Conservation (phyloP, 2,888 invertebrate species). For the Allolobophora icterica region DNA sequence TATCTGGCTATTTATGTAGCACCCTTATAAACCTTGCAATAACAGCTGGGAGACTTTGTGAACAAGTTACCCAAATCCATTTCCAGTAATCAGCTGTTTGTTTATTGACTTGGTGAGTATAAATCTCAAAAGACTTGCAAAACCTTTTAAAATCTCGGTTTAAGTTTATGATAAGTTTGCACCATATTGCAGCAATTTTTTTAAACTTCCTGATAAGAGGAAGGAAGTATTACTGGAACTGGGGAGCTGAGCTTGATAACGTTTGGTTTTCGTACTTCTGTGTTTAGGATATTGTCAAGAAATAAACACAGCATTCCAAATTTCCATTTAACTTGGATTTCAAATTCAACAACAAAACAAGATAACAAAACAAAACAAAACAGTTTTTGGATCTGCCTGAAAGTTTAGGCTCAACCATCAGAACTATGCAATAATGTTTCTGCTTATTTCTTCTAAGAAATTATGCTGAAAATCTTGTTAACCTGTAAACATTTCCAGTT, state of each 20-base stretch:
- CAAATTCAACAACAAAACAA: neutral
- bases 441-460: neutral
- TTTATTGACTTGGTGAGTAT: neutral
- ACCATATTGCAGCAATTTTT: neutral
- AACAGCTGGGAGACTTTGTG: neutral
- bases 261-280: neutral
- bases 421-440: neutral
- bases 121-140: neutral
- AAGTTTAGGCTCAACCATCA: neutral
- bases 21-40: neutral
- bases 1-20: neutral
- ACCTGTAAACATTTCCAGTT: neutral
- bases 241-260: neutral
- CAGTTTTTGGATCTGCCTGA: neutral
- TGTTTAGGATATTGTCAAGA: neutral
- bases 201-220: neutral
- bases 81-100: neutral
- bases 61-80: no score
- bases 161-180: neutral
- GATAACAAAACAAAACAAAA: slow-evolving; percentile 17
- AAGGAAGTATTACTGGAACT: neutral
- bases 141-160: neutral
- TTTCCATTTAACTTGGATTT: neutral
- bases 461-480: neutral
- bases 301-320: neutral